Evolutionary conservation across 1,140 invertebrate species (phyloP), one percentile per base, ranked within the genome.

Genomic region (Xylocopa sonorina): DNA sequence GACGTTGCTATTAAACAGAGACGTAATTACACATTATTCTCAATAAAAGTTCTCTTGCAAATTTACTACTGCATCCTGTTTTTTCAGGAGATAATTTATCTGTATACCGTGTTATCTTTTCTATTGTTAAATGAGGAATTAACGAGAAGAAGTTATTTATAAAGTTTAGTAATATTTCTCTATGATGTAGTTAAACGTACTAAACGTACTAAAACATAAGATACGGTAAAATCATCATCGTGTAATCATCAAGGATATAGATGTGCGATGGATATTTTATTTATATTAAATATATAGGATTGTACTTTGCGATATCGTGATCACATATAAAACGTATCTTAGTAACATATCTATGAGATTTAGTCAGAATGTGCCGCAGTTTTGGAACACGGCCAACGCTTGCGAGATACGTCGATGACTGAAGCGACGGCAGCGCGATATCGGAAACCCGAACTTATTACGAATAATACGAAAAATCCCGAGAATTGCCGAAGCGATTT

Each of bases 401-500:
- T 18, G 21, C 4, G 14, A 62, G 24, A 78, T 62, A 73, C 69
- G 58, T 78, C 77, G 51, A 82, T 79, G 77, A 48, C 71, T 63
- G 67, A 69, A 72, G 58, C 66, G 81, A 67, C 60, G 51, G 48
- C 46, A 62, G 53, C 51, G 82, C 62, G 48, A 63, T 78, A 76
- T 78, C 48, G 82, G 76, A 71, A 85, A 78, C 46, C 55, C 67
- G 78, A 84, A 69, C 34, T 46, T 51, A 51, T 46, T 48, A 62
- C 53, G 58, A 69, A 58, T 53, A 60, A 34, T 50, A 71, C 85
- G 85, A 83, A 55, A 32, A 51, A 41, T 43, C 16, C 83, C 84
- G 84, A 86, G 55, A 10, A 34, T 29, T 78, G 34, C 85, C 84
- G 84, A 87, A 78, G 73, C n/a, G 57, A 46, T 81, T 82, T 72